phyloP scores from a whole-genome alignment of 2,888 invertebrate species.

The Nomada flava region DNA sequence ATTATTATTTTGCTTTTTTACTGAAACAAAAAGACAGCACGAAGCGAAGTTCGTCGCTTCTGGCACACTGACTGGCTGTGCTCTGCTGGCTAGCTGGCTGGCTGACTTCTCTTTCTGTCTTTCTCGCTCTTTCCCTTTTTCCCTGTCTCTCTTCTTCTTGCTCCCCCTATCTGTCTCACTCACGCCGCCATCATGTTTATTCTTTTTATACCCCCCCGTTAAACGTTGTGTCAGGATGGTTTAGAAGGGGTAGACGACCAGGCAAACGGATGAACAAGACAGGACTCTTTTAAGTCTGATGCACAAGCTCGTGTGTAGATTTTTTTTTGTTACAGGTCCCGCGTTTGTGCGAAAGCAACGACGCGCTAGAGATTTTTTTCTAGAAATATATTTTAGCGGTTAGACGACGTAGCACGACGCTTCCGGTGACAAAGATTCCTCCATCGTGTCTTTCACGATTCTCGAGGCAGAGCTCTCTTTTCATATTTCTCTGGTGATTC shows the following conservation, averaged over 20 bases:
- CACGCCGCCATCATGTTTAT: constrained; percentile 71
- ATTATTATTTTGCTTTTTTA: constrained; percentile 29
- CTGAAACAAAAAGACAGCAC: constrained; percentile 66
- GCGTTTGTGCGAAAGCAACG: not conserved
- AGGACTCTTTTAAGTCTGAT: constrained; percentile 24
- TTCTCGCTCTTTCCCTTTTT: constrained; percentile 31
- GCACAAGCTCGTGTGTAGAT: constrained; percentile 19
- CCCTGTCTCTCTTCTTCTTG: constrained; percentile 29
- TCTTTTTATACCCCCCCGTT: constrained; percentile 71
- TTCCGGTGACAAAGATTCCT: constrained; percentile 52
- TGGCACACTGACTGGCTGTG: constrained; percentile 68
- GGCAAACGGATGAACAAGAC: constrained; percentile 53
- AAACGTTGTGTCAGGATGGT: constrained; percentile 66
- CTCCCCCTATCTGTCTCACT: constrained; percentile 56
- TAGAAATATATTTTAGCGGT: constrained; percentile 42
- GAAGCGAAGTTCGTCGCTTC: constrained; percentile 67
- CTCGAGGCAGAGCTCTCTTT: constrained; percentile 32
- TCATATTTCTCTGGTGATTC: constrained; percentile 20
- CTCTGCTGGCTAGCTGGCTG: constrained; percentile 52
- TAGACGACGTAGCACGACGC: constrained; percentile 55
- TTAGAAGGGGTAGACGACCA: constrained; percentile 64
- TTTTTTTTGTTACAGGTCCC: constrained; percentile 1
- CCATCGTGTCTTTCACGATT: constrained; percentile 28
- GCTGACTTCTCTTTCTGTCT: constrained; percentile 56
- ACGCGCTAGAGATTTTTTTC: constrained; percentile 2